Conservation (phyloP, 1,140 invertebrate genomes). For the Drosophila ercepeae region DNA sequence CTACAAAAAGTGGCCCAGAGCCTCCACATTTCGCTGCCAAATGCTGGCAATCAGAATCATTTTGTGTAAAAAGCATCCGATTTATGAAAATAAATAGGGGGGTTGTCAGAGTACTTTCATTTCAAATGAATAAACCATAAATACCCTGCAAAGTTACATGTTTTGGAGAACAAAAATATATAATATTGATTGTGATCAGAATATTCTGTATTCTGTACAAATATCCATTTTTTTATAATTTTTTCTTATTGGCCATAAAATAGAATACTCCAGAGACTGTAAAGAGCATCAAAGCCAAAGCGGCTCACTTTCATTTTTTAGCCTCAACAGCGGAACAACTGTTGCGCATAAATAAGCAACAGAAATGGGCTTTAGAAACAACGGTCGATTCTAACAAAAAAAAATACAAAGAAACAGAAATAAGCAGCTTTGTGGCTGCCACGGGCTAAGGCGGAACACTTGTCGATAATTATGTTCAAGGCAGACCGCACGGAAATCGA, state of each 20-base stretch:
- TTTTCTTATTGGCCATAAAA: slow-evolving; percentile 19
- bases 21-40: slow-evolving; percentile 20
- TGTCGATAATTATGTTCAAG: slow-evolving; percentile 67
- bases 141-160: background rate
- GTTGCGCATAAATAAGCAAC: slow-evolving; percentile 72
- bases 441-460: slow-evolving; percentile 20
- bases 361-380: slow-evolving; percentile 50
- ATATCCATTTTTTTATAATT: slow-evolving; percentile 6
- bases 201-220: background rate
- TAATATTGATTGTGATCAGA: too few relatives aligned
- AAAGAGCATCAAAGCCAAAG: slow-evolving; percentile 30
- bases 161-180: background rate
- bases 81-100: slow-evolving; percentile 48
- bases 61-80: slow-evolving; percentile 67
- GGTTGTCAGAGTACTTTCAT: background rate
- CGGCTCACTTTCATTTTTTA: slow-evolving; percentile 39
- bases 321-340: slow-evolving; percentile 57
- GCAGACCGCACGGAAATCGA: slow-evolving; percentile 57
- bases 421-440: slow-evolving; percentile 41
- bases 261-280: background rate
- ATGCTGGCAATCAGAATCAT: slow-evolving; percentile 47
- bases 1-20: slow-evolving; percentile 51
- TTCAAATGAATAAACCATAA: background rate
- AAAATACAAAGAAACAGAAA: slow-evolving; percentile 30
- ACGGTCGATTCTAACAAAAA: slow-evolving; percentile 1